phyloP scores from a whole-genome alignment of 2,113 vertebrate species.

The Colistium nudipinnis region DNA sequence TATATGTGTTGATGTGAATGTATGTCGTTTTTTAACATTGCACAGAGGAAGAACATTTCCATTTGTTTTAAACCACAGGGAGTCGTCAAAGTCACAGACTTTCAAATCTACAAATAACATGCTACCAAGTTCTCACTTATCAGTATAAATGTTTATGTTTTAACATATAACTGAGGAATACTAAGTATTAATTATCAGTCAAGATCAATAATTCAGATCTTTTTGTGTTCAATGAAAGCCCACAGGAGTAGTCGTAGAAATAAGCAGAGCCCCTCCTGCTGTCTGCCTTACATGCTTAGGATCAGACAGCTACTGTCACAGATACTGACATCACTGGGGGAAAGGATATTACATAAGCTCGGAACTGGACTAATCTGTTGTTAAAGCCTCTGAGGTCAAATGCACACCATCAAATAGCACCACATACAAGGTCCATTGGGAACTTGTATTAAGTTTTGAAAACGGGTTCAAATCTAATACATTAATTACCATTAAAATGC shows the following conservation, averaged over 20 bases:
- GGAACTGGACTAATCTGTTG: constrained; percentile 50
- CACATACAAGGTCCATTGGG: too few species aligned
- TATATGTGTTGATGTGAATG: too few species aligned
- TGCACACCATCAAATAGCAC: neutral
- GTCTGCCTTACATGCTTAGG: neutral
- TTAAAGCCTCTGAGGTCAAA: constrained; percentile 32
- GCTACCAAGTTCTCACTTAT: neutral
- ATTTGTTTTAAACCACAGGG: neutral
- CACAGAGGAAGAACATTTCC: too few species aligned
- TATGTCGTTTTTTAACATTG: too few species aligned
- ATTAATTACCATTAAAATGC: too few species aligned
- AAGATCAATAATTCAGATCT: too few species aligned
- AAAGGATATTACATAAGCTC: constrained; percentile 44
- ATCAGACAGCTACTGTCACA: constrained; percentile 22
- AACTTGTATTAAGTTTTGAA: neutral
- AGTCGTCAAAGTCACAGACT: neutral
- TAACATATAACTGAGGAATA: too few species aligned
- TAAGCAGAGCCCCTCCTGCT: neutral
- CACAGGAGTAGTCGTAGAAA: neutral
- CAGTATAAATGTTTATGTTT: too few species aligned
- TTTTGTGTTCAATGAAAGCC: too few species aligned
- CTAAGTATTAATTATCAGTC: too few species aligned
- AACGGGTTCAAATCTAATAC: neutral
- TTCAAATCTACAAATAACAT: neutral
- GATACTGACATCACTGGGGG: neutral